Conservation (phyloP, 2,797 vertebrate genomes). For the Lerista edwardsae region DNA sequence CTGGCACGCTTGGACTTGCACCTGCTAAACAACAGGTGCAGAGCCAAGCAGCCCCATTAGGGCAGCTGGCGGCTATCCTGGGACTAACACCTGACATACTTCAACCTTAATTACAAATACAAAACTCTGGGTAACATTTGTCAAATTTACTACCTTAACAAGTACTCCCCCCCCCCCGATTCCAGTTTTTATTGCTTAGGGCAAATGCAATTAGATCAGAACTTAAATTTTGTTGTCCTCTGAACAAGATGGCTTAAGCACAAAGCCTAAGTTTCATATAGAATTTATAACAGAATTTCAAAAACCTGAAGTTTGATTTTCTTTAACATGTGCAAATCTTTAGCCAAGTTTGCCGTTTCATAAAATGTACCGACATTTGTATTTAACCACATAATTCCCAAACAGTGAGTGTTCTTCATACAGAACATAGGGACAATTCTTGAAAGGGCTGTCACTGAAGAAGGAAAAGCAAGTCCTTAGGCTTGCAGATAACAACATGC, state of each 20-base stretch:
- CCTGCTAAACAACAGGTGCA: no score
- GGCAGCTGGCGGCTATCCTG: no score
- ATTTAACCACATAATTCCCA: neutral
- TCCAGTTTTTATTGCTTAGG: no score
- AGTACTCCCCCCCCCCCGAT: no score
- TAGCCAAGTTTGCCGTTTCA: neutral
- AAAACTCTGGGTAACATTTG: no score
- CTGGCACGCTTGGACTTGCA: no score
- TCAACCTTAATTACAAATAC: no score
- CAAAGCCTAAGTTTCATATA: neutral
- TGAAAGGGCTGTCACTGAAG: neutral
- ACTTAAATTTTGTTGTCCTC: neutral
- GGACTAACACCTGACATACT: no score
- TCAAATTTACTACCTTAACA: no score
- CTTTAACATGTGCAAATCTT: neutral
- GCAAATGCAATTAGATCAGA: no score
- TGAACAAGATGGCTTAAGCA: neutral
- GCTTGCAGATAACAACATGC: neutral
- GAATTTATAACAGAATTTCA: neutral
- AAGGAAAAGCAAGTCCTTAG: neutral
- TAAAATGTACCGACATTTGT: neutral
- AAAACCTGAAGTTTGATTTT: neutral
- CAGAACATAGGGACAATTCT: neutral
- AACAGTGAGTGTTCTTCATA: neutral
- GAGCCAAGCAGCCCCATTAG: no score